phyloP scores from a whole-genome alignment of 2,888 invertebrate genomes.

The Notodonta dromedarius region DNA sequence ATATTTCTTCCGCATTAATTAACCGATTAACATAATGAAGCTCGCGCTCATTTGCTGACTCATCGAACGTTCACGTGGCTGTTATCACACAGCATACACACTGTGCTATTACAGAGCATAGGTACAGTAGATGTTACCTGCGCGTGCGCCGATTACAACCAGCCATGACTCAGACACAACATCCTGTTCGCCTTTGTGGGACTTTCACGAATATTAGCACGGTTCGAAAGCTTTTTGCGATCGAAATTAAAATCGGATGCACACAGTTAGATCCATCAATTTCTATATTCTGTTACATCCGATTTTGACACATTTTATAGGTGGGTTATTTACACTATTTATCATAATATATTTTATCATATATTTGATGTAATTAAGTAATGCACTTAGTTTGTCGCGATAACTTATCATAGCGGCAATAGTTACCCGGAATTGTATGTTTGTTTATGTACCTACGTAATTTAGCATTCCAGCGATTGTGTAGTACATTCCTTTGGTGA shows the following conservation, averaged over 20 bases:
- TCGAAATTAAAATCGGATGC: constrained; percentile 12
- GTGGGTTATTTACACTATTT: background rate
- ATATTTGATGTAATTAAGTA: constrained; percentile 21
- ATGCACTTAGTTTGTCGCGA: constrained; percentile 26
- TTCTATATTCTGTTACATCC: background rate
- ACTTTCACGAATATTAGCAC: constrained; percentile 70
- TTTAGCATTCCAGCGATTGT: constrained; percentile 48
- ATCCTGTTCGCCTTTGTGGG: constrained; percentile 75
- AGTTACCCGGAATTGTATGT: constrained; percentile 45
- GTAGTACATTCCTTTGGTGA: constrained; percentile 48
- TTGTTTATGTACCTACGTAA: constrained; percentile 32
- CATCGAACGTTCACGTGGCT: constrained; percentile 73
- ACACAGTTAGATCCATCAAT: constrained; percentile 12
- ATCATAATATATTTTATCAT: constrained; percentile 8
- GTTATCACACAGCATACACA: constrained; percentile 65
- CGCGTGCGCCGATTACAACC: constrained; percentile 71
- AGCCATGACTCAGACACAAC: constrained; percentile 64
- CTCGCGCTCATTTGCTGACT: constrained; percentile 55
- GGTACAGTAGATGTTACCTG: constrained; percentile 70
- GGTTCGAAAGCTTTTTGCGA: constrained; percentile 49
- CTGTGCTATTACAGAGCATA: constrained; percentile 55
- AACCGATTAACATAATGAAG: constrained; percentile 30
- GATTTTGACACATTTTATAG: background rate
- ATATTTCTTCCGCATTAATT: constrained; percentile 27
- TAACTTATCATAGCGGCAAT: constrained; percentile 44